Base-by-base conservation (phyloP, 35 echinoderm and acorn worm genomes). In the Apostichopus parvimensis region DNA sequence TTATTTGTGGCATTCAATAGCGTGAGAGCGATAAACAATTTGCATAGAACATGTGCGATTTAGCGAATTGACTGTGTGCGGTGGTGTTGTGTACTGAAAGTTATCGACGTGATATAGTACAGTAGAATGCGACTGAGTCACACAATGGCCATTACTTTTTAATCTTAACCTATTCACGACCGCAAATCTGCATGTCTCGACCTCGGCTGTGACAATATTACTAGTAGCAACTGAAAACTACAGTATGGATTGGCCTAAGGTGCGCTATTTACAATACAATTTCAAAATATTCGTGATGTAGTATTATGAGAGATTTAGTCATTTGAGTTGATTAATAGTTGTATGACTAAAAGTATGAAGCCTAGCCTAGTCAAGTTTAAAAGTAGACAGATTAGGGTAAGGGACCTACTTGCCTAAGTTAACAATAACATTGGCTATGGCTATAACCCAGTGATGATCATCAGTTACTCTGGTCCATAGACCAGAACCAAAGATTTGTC, bases 11-110 rank as follows among this genome's bases (percentile, higher is more conserved):
- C 76, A 91, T 91, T 91, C 89, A 78, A 91, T 79, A 57, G 77
- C 55, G 89, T 91, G 77, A 91, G 89, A 78, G 61, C 89, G 89
- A 91, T 91, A 91, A 77, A 91, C 89, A 91, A 91, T 91, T 91
- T 91, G 89, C 89, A 91, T 91, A 78, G 89, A 91, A 91, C 89
- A 78, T 91, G 89, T 91, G 89, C 89, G 55, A 91, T 23, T 68
- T 68, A 78, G 77, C 68, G n/a, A 25, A 88, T 9, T 72, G 71
- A 75, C 71, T 75, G 71, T 75, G 71, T 68, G 64, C 18, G 64
- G 64, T 20, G 71, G 71, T 75, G 71, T 22, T 20, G 71, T 75
- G 71, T 75, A 75, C 71, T 20, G 71, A 22, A 75, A 18, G 71
- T 75, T 75, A 75, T 22, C 71, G 21, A 75, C 71, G 71, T 75